Conservation (phyloP, 2,113 vertebrate species). For the Lagopus muta region DNA sequence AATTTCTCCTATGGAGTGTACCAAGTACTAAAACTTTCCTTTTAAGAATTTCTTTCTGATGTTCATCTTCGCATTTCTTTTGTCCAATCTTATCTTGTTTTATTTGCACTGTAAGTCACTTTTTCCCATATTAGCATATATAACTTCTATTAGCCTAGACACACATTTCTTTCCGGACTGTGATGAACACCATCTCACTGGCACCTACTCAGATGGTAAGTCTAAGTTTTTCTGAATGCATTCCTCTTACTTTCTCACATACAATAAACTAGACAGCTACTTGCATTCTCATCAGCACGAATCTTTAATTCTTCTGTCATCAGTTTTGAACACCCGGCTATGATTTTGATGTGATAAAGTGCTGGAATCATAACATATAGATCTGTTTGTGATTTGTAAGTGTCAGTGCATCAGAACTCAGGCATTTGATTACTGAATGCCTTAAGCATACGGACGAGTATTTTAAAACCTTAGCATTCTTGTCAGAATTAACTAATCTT, state of each 20-base stretch:
- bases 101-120: background rate
- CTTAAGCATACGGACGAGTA: conserved; percentile 54
- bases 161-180: too few species aligned
- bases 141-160: background rate
- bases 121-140: background rate
- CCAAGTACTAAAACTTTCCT: background rate
- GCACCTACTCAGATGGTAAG: background rate
- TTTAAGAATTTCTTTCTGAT: background rate
- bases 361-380: conserved; percentile 51
- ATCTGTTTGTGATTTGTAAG: conserved; percentile 61
- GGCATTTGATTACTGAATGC: conserved; percentile 56
- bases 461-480: conserved; percentile 51
- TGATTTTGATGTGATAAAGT: conserved; percentile 39
- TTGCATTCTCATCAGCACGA: background rate
- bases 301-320: conserved; percentile 41
- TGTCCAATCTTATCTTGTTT: background rate
- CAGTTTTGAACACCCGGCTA: conserved; percentile 37
- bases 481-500: conserved; percentile 29
- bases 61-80: background rate
- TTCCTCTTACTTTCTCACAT: background rate
- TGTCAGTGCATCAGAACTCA: background rate
- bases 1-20: accelerated
- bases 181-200: background rate
- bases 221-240: conserved; percentile 18
- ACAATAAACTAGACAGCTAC: conserved; percentile 28